These are phyloP conservation scores for Mormyrus proboscirostris DNA, from an alignment of 2,797 vertebrate species.

Conservation along the genomic window DNA sequence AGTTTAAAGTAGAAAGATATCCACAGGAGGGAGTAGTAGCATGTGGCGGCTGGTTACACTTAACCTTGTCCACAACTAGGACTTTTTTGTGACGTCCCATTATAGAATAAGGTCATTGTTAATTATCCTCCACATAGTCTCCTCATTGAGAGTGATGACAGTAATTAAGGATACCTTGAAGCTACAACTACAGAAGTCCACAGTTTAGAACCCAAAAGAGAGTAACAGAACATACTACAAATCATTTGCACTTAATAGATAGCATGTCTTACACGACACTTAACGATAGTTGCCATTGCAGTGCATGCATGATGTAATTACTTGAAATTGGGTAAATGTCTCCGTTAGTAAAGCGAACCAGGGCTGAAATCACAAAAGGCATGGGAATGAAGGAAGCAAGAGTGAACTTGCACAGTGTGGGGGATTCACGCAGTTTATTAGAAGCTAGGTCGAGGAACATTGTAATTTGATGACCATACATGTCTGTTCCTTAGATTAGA, in stretches of 20 bases:
- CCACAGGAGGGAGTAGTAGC: neutral
- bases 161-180: slow-evolving; percentile 1
- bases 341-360: neutral
- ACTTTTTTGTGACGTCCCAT: neutral
- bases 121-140: neutral
- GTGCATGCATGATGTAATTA: neutral
- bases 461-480: neutral
- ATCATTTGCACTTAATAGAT: neutral
- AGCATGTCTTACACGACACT: neutral
- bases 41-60: neutral
- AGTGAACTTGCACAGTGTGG: neutral
- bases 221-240: neutral
- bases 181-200: neutral
- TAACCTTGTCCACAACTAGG: neutral
- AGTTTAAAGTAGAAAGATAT: neutral
- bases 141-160: neutral
- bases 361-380: neutral
- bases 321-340: neutral
- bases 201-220: neutral
- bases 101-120: neutral
- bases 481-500: neutral
- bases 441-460: neutral
- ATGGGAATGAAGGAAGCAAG: neutral
- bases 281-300: neutral
- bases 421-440: neutral